These are phyloP conservation scores for Capreolus pygargus DNA, from an alignment of 2,113 vertebrate species.

Conservation along the genomic window DNA sequence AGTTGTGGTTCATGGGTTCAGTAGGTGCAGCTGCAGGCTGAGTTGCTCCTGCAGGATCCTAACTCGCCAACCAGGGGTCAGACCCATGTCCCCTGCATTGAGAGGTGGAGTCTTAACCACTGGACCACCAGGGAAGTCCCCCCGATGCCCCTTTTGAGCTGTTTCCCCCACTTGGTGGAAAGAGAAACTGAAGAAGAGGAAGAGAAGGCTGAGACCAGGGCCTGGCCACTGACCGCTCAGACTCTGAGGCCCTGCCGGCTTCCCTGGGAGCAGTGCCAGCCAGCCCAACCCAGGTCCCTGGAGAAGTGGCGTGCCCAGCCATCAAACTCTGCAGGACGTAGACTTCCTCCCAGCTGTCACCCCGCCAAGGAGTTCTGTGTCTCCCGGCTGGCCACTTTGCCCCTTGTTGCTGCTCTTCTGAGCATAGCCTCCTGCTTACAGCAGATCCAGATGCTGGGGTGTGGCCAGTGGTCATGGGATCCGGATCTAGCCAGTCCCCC, in stretches of 20 bases:
- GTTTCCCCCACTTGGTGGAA: not conserved
- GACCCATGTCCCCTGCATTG: not conserved
- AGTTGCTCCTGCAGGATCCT: not conserved
- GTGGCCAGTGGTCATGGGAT: not conserved
- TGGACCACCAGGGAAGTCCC: not conserved
- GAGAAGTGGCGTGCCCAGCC: not conserved
- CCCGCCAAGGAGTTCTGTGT: not conserved
- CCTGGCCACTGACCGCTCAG: not conserved
- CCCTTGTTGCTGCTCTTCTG: not conserved
- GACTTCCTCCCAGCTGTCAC: not conserved
- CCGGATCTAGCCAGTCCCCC: not conserved
- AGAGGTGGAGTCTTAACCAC: not conserved
- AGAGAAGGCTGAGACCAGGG: not conserved
- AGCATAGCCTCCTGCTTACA: not conserved
- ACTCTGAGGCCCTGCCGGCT: not conserved
- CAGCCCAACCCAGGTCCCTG: not conserved
- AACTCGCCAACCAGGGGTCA: not conserved
- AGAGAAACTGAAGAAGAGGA: not conserved
- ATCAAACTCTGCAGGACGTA: not conserved
- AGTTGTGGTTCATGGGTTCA: not conserved
- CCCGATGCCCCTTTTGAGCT: not conserved
- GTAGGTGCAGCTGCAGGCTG: not conserved
- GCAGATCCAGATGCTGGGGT: not conserved
- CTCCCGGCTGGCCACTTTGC: fast-evolving
- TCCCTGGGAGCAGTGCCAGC: not conserved